Evolutionary conservation across 1,140 invertebrate genomes (phyloP).

Genomic region (Drosophila lacteicornis): DNA sequence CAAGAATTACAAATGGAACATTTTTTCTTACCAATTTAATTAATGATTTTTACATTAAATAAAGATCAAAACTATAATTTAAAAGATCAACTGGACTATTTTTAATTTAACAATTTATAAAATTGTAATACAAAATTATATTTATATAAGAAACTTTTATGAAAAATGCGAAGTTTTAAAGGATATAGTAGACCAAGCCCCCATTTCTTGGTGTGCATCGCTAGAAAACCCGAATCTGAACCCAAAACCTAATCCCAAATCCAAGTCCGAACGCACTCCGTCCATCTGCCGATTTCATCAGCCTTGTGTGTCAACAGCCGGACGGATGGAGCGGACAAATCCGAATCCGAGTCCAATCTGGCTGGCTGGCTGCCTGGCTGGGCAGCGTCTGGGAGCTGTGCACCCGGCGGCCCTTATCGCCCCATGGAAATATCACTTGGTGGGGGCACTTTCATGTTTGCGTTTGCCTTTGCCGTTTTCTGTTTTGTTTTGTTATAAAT

Average conservation of each 20-base stretch:
- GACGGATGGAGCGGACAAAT: constrained; percentile 4
- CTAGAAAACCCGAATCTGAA: constrained; percentile 1
- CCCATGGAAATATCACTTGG: constrained; percentile 15
- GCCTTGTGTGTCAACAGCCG: constrained; percentile 41
- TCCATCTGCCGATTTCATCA: constrained; percentile 50
- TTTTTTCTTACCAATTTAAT: too few species aligned
- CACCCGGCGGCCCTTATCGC: constrained; percentile 30
- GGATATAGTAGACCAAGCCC: too few species aligned
- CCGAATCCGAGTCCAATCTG: constrained; percentile 29
- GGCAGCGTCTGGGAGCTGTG: constrained; percentile 43
- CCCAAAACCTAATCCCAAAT: constrained; percentile 5
- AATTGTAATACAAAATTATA: too few species aligned
- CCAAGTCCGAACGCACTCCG: constrained; percentile 25
- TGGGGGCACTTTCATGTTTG: constrained; percentile 38
- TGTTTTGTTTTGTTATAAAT: constrained; percentile 61
- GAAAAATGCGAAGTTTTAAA: too few species aligned
- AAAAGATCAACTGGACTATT: too few species aligned
- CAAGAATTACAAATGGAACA: too few species aligned
- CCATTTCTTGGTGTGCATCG: background rate
- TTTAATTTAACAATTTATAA: too few species aligned
- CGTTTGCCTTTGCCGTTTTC: constrained; percentile 34
- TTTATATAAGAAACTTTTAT: too few species aligned
- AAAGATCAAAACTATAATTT: too few species aligned
- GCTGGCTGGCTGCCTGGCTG: constrained; percentile 9
- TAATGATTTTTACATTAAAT: too few species aligned